These are phyloP conservation scores for Syrmaticus mikado DNA, from an alignment of 2,113 vertebrate genomes.

Conservation along the genomic window DNA sequence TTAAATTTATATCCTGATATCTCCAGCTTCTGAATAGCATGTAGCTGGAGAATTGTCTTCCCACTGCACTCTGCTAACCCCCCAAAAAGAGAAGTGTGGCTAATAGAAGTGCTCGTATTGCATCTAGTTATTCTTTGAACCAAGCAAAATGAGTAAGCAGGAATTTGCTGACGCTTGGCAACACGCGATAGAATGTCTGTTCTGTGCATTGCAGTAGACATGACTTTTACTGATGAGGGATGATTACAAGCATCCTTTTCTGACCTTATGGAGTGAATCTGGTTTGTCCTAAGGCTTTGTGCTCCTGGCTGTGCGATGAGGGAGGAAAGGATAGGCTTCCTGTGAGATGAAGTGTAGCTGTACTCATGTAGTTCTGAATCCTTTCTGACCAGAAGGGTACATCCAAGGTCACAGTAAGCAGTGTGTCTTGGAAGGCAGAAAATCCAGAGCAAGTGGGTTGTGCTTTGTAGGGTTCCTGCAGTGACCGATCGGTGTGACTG, in stretches of 20 bases:
- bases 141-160: slow-evolving; percentile 32
- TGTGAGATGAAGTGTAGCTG: not conserved
- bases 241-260: not conserved
- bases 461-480: not conserved
- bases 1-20: not conserved
- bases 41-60: not conserved
- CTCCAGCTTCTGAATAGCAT: not conserved
- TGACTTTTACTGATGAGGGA: not conserved
- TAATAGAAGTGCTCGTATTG: not conserved
- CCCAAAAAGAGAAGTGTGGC: not conserved
- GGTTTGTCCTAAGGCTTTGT: not conserved
- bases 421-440: not conserved
- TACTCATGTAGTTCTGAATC: not conserved
- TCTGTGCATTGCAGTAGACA: slow-evolving; percentile 37
- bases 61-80: not conserved
- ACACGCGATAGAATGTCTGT: not conserved
- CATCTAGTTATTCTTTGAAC: not conserved
- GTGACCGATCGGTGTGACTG: not conserved
- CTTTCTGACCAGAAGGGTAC: not conserved
- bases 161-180: slow-evolving; percentile 48
- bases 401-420: not conserved
- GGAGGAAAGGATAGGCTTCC: not conserved
- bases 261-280: not conserved
- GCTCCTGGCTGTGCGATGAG: not conserved
- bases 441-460: not conserved